A percentile compares a stretch with the other conserved stretches of the same genome.
Evolutionary conservation across 2,113 vertebrate genomes (phyloP).

Genomic region (Elaphurus davidianus): DNA sequence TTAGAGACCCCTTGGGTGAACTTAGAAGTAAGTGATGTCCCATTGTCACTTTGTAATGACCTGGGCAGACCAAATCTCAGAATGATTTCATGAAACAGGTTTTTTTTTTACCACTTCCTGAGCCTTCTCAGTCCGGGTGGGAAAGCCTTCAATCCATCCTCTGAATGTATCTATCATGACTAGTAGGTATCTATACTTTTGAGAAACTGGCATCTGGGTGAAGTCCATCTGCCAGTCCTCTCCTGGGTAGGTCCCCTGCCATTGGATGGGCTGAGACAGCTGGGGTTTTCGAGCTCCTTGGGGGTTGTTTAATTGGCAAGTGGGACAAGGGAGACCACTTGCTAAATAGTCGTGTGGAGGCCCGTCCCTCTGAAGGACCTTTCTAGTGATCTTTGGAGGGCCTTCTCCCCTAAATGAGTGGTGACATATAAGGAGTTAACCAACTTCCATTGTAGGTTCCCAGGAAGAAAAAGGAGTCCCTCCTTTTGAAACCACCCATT

Average conservation of each 20-base stretch:
- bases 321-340: not conserved
- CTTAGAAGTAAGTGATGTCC: not conserved
- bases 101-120: not conserved
- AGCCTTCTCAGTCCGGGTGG: not conserved
- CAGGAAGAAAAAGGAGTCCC: not conserved
- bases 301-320: not conserved
- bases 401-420: not conserved
- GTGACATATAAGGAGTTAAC: not conserved
- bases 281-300: not conserved
- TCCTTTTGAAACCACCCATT: not conserved
- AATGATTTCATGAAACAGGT: not conserved
- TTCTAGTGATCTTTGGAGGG: not conserved
- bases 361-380: not conserved
- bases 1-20: not conserved
- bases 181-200: not conserved
- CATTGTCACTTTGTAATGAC: not conserved
- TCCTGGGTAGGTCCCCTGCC: not conserved
- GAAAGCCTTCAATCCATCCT: not conserved
- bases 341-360: not conserved
- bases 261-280: not conserved
- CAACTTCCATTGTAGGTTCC: not conserved
- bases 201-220: not conserved
- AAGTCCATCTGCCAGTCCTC: not conserved
- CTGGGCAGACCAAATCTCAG: not conserved
- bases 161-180: not conserved